These are phyloP conservation scores for Nymphalis io DNA, from an alignment of 1,140 invertebrate genomes.

Conservation along the genomic window DNA sequence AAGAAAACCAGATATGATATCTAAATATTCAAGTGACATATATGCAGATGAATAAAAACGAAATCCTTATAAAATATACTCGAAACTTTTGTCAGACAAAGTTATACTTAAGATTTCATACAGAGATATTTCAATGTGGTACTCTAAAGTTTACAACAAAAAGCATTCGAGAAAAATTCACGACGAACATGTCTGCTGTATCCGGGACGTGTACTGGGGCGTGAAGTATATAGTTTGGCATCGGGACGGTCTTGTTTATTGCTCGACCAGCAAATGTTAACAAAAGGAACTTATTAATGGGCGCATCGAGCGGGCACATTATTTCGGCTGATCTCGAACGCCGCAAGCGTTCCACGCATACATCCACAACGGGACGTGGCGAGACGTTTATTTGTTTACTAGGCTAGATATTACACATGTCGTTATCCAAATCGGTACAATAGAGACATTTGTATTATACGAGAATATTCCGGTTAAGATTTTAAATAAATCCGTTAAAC, in stretches of 20 bases:
- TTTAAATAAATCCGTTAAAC: constrained; percentile 17
- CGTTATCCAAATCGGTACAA: neutral
- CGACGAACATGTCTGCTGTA: neutral
- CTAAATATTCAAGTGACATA: no score
- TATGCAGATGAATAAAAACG: no score
- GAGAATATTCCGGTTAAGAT: constrained; percentile 1
- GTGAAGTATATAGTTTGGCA: constrained; percentile 23
- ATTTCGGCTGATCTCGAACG: constrained; percentile 16
- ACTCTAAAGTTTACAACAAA: neutral
- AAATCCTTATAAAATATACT: no score
- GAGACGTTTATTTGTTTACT: constrained; percentile 12
- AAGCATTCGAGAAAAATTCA: neutral
- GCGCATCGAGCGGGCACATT: constrained; percentile 11
- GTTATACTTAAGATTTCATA: no score
- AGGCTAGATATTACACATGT: neutral
- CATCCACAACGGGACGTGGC: neutral
- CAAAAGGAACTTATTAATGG: constrained; percentile 27
- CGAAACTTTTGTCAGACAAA: no score
- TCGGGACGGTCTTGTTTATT: constrained; percentile 8
- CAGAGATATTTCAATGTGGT: no score
- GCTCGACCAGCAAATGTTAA: constrained; percentile 8
- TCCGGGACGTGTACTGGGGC: constrained; percentile 9
- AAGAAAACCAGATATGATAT: no score
- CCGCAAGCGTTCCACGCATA: constrained; percentile 6
- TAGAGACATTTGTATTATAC: neutral